These are phyloP conservation scores for Pyrrhosoma nymphula DNA, from an alignment of 2,888 invertebrate species.

Conservation along the genomic window DNA sequence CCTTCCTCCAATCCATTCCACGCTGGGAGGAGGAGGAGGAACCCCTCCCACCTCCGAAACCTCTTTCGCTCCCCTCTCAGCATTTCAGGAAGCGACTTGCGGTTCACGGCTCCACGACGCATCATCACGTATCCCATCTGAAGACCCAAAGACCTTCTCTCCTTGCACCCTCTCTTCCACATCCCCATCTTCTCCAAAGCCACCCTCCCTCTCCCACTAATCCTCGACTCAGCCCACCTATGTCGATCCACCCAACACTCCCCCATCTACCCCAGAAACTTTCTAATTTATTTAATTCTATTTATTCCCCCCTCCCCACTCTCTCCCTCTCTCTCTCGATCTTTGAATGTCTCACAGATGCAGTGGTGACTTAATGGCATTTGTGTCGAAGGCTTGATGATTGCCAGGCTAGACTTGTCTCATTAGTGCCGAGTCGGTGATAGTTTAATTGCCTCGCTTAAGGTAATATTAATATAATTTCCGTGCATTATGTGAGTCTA, in stretches of 20 bases:
- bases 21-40: neutral
- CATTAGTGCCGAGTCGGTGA: neutral
- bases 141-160: neutral
- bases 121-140: slow-evolving; percentile 56
- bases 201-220: no score
- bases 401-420: neutral
- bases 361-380: neutral
- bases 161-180: neutral
- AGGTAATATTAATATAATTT: no score
- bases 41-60: neutral
- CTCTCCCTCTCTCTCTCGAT: neutral
- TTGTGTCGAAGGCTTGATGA: neutral
- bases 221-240: no score
- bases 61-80: neutral
- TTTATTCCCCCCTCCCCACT: no score
- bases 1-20: neutral
- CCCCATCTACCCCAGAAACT: no score
- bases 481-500: no score
- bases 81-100: slow-evolving; percentile 53
- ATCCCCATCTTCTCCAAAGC: neutral
- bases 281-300: no score
- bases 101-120: slow-evolving; percentile 35
- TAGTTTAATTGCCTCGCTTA: neutral
- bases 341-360: neutral
- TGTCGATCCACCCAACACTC: no score